Percentiles rank a stretch among this genome's conserved stretches.
Conservation (phyloP, 2,113 vertebrate genomes). For the Dryoscopus gambensis region DNA sequence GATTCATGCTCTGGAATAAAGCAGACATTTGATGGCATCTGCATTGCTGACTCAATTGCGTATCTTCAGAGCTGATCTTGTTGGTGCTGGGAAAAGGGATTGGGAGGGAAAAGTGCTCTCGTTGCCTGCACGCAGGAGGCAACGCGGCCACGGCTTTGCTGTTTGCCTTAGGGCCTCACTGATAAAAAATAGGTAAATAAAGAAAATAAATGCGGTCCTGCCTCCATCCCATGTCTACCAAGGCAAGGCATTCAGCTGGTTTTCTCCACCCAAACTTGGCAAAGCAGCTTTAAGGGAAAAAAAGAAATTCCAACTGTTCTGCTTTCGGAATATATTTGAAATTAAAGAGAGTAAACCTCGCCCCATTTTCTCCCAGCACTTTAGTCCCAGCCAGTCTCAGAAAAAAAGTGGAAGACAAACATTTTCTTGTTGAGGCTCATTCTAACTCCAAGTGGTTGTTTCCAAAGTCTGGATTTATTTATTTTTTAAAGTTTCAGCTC, state of each 20-base stretch:
- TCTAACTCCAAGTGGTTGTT: neutral
- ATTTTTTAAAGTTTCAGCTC: neutral
- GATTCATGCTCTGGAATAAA: neutral
- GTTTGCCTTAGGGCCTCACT: neutral
- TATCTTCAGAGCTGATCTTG: neutral
- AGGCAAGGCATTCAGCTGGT: neutral
- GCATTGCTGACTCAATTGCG: neutral
- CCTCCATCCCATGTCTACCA: neutral
- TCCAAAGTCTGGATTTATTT: neutral
- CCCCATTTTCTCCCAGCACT: rapidly evolving
- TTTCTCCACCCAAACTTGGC: neutral
- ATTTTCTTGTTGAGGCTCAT: neutral
- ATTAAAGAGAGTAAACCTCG: neutral
- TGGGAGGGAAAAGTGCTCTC: neutral
- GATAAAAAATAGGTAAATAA: neutral
- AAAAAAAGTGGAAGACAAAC: neutral
- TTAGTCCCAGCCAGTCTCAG: neutral
- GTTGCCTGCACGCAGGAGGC: neutral
- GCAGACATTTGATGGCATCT: slow-evolving; percentile 28
- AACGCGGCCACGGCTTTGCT: rapidly evolving
- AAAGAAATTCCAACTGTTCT: neutral
- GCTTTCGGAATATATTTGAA: neutral
- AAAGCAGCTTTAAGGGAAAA: neutral
- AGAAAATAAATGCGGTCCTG: neutral
- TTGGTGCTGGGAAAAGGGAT: neutral